Evolutionary conservation across 2,888 invertebrate genomes (phyloP).

Genomic region (Auanema sp.): DNA sequence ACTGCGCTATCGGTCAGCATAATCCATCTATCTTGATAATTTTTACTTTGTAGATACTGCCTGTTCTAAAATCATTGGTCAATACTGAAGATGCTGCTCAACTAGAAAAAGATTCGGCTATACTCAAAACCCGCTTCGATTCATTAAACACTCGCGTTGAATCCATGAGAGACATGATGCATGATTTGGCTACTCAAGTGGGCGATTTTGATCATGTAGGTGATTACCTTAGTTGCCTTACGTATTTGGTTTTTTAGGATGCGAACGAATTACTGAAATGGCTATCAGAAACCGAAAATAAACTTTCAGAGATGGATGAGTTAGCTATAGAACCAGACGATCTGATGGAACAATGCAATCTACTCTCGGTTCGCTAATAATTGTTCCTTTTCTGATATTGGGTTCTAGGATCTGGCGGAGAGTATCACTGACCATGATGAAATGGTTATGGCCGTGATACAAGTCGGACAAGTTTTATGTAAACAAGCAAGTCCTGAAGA

Average conservation of each 20-base stretch:
- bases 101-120: slow-evolving; percentile 82
- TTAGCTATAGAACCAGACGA: slow-evolving; percentile 83
- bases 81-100: slow-evolving; percentile 74
- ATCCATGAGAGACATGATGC: slow-evolving; percentile 42
- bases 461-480: slow-evolving; percentile 88
- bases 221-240: no score
- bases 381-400: slow-evolving; percentile 21
- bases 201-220: slow-evolving; percentile 22
- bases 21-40: neutral
- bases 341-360: slow-evolving; percentile 86
- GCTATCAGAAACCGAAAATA: slow-evolving; percentile 80
- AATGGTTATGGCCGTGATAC: slow-evolving; percentile 85
- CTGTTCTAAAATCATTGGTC: slow-evolving; percentile 42
- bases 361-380: slow-evolving; percentile 74
- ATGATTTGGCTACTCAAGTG: slow-evolving; percentile 34
- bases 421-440: slow-evolving; percentile 84
- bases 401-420: slow-evolving; percentile 77
- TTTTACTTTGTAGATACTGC: slow-evolving; percentile 10
- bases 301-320: slow-evolving; percentile 68
- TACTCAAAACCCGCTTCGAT: slow-evolving; percentile 30
- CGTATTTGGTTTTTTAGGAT: slow-evolving; percentile 66
- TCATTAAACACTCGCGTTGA: slow-evolving; percentile 35
- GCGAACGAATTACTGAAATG: slow-evolving; percentile 79
- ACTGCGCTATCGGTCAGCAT: slow-evolving; percentile 31
- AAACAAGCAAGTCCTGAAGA: slow-evolving; percentile 84